These are phyloP conservation scores for Harpalus rubripes DNA, from an alignment of 2,888 invertebrate genomes.

Conservation along the genomic window DNA sequence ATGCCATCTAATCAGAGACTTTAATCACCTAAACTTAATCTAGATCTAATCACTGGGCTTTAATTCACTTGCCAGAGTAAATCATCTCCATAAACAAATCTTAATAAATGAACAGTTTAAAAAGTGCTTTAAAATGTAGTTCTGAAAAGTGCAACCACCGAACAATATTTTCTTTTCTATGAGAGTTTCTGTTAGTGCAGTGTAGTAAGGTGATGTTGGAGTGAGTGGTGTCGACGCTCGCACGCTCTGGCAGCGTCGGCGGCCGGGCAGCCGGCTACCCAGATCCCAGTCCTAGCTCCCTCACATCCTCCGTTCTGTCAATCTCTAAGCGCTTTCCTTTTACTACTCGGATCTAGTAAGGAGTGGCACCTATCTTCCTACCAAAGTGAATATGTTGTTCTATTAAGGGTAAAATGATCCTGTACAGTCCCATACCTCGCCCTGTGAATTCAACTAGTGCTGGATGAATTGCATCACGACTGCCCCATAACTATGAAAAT, in stretches of 20 bases:
- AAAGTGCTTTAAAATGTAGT: conserved; percentile 8
- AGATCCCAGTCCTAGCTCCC: neutral
- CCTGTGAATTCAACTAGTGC: neutral
- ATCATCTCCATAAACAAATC: neutral
- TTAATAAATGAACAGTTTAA: neutral
- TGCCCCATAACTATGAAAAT: neutral
- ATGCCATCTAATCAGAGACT: conserved; percentile 37
- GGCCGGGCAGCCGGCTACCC: conserved; percentile 55
- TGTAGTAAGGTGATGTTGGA: conserved; percentile 33
- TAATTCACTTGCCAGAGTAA: conserved; percentile 23
- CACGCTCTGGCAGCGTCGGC: conserved; percentile 62
- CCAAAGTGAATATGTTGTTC: neutral
- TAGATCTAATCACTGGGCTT: conserved; percentile 26
- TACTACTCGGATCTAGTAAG: neutral
- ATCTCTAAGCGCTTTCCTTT: conserved; percentile 4
- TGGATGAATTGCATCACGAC: neutral
- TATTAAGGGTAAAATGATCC: conserved; percentile 6
- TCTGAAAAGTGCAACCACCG: neutral
- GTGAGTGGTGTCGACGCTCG: conserved; percentile 57
- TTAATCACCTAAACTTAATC: conserved; percentile 20
- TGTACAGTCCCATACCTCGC: neutral
- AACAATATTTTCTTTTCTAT: conserved; percentile 13
- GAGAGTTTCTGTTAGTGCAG: neutral
- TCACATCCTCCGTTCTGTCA: neutral
- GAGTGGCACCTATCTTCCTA: neutral